These are phyloP conservation scores for Aleiodes sp. DNA, from an alignment of 1,140 invertebrate genomes.

Conservation along the genomic window DNA sequence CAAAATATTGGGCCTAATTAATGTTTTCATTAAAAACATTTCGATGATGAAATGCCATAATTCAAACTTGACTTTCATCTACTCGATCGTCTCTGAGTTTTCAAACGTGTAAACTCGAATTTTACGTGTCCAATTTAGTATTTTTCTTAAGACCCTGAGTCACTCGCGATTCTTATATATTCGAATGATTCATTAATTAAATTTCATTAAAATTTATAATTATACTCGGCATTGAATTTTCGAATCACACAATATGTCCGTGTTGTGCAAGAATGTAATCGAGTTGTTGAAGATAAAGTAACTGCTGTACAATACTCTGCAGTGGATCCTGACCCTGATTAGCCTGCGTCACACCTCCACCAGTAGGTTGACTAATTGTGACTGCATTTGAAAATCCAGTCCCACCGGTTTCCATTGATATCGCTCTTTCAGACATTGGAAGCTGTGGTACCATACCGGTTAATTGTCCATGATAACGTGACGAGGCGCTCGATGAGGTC, in stretches of 20 bases:
- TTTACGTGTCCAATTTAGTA: neutral
- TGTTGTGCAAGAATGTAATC: slow-evolving; percentile 59
- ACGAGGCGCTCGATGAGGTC: slow-evolving; percentile 42
- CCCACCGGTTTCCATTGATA: slow-evolving; percentile 30
- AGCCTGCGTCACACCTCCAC: slow-evolving; percentile 49
- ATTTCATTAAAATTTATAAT: neutral
- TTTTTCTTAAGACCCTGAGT: neutral
- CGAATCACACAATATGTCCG: slow-evolving; percentile 30
- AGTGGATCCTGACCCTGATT: slow-evolving; percentile 56
- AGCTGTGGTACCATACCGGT: slow-evolving; percentile 34
- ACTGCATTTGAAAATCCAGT: slow-evolving; percentile 48
- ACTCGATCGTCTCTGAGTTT: neutral
- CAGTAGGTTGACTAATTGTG: slow-evolving; percentile 49
- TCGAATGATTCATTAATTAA: neutral
- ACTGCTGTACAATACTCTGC: slow-evolving; percentile 62
- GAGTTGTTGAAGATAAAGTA: slow-evolving; percentile 56
- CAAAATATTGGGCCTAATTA: neutral
- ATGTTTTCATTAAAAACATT: slow-evolving; percentile 1
- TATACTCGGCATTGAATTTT: neutral
- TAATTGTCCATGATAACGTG: slow-evolving; percentile 46
- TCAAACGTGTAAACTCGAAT: neutral
- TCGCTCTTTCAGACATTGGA: slow-evolving; percentile 36
- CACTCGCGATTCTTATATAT: slow-evolving; percentile 1
- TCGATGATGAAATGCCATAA: slow-evolving; percentile 10
- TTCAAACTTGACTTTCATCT: slow-evolving; percentile 10